Conservation (phyloP, 2,888 invertebrate species). For the Cinara cedri region DNA sequence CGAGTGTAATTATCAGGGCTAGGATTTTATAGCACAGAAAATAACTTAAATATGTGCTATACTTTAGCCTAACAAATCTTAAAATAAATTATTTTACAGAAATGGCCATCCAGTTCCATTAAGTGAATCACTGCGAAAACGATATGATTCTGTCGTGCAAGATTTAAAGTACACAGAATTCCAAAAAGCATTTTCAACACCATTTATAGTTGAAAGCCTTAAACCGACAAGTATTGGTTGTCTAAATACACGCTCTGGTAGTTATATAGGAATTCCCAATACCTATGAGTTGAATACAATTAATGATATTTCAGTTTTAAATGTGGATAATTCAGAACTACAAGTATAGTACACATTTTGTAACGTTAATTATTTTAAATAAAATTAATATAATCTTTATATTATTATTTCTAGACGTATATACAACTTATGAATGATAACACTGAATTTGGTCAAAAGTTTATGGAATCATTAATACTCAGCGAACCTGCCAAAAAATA, state of each 20-base stretch:
- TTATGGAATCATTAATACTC: conserved; percentile 74
- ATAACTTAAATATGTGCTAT: too few relatives aligned
- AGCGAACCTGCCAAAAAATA: conserved; percentile 80
- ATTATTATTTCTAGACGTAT: conserved; percentile 67
- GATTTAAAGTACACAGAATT: conserved; percentile 55
- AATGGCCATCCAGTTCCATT: conserved; percentile 35
- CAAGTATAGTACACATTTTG: conserved; percentile 23
- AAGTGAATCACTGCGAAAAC: conserved; percentile 34
- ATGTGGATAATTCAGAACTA: background rate
- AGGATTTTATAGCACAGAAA: too few relatives aligned
- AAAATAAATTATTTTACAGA: conserved; percentile 44
- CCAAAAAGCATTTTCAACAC: conserved; percentile 41
- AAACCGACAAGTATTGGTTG: conserved; percentile 75
- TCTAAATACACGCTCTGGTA: conserved; percentile 67
- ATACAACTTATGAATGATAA: conserved; percentile 72
- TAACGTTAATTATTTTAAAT: background rate
- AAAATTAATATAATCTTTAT: background rate
- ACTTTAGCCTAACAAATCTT: too few relatives aligned
- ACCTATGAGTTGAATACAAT: conserved; percentile 4
- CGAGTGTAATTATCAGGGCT: too few relatives aligned
- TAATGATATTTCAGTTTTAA: conserved; percentile 1
- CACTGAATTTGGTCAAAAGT: conserved; percentile 68
- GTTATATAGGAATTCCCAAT: conserved; percentile 75
- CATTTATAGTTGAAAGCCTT: conserved; percentile 75
- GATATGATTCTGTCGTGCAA: conserved; percentile 43